Conservation (phyloP, 2,113 vertebrate species). For the Puntigrus tetrazona region DNA sequence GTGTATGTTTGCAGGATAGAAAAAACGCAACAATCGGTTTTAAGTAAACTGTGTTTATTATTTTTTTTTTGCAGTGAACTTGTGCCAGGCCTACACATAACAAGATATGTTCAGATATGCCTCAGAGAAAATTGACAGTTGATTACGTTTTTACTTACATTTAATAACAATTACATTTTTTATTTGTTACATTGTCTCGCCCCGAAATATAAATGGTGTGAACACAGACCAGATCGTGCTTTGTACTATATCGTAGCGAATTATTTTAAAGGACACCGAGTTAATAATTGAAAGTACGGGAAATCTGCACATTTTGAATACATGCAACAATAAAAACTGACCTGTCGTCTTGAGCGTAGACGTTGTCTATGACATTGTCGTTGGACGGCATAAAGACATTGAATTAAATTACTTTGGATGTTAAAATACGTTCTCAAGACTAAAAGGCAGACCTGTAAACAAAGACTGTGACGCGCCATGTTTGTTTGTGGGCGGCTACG, state of each 20-base stretch:
- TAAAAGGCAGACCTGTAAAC: constrained; percentile 1
- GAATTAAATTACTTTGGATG: constrained; percentile 11
- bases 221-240: neutral
- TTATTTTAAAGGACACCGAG: neutral
- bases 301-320: neutral
- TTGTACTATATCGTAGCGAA: neutral
- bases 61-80: too few species aligned
- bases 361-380: neutral
- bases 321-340: neutral
- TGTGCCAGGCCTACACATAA: too few species aligned
- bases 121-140: too few species aligned
- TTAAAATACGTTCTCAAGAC: constrained; percentile 28
- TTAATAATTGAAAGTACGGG: too few species aligned
- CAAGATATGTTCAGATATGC: too few species aligned
- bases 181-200: neutral
- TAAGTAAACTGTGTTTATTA: too few species aligned
- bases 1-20: too few species aligned
- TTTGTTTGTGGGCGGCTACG: constrained; percentile 5
- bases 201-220: neutral
- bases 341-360: constrained; percentile 7
- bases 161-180: neutral
- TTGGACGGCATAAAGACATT: neutral
- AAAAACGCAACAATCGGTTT: too few species aligned
- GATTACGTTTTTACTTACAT: neutral
- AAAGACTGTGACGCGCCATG: neutral